phyloP scores from a whole-genome alignment of 2,797 vertebrate genomes.

The Hoplostethus mediterraneus region DNA sequence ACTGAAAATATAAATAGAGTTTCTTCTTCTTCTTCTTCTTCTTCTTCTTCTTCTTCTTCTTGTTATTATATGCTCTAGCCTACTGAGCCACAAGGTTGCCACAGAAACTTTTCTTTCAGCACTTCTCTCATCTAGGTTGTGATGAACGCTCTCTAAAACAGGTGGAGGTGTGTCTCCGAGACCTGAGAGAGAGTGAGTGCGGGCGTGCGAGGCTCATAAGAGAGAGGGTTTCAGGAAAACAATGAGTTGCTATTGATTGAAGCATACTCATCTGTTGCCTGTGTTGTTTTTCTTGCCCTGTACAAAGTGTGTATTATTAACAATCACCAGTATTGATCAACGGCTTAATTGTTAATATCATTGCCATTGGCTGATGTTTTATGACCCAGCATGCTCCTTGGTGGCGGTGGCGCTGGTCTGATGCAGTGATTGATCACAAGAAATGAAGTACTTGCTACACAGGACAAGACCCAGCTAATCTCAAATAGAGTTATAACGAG shows the following conservation, averaged over 20 bases:
- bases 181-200: background rate
- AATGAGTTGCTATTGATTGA: slow-evolving; percentile 1
- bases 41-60: background rate
- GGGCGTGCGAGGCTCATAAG: slow-evolving; percentile 8
- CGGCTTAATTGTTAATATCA: slow-evolving; percentile 22
- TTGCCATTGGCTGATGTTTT: slow-evolving; percentile 44
- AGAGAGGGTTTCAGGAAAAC: slow-evolving; percentile 20
- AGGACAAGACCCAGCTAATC: slow-evolving; percentile 44
- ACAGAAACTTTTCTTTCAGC: background rate
- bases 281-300: slow-evolving; percentile 11
- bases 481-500: slow-evolving; percentile 60
- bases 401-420: slow-evolving; percentile 5
- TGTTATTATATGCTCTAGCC: slow-evolving; percentile 15
- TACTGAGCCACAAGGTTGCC: background rate
- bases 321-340: slow-evolving; percentile 33
- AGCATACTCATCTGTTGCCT: background rate
- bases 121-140: background rate
- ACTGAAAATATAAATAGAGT: too few species aligned
- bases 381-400: slow-evolving; percentile 43
- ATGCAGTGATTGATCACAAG: slow-evolving; percentile 44
- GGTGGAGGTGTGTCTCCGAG: slow-evolving; percentile 1
- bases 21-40: too few species aligned
- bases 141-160: background rate
- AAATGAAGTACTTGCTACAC: slow-evolving; percentile 56
- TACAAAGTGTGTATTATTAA: slow-evolving; percentile 23